These are phyloP conservation scores for Acleris literana DNA, from an alignment of 2,888 invertebrate species.

Conservation along the genomic window DNA sequence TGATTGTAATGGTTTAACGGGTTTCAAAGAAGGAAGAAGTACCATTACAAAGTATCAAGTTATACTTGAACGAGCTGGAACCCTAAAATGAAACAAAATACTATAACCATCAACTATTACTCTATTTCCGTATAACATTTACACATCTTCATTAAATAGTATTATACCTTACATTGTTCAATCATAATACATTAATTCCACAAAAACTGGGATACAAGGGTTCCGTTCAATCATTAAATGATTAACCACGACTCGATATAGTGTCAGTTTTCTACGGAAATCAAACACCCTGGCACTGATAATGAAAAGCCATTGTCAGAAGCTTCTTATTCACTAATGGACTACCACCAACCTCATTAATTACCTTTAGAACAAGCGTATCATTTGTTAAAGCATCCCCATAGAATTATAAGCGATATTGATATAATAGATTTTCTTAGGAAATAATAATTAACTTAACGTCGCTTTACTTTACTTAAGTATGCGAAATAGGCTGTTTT, in stretches of 20 bases:
- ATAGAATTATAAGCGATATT: conserved; percentile 8
- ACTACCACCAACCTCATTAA: conserved; percentile 24
- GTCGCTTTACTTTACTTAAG: not conserved
- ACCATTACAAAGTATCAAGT: too few relatives aligned
- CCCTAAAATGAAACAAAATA: too few relatives aligned
- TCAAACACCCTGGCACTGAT: not conserved
- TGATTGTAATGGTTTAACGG: too few relatives aligned
- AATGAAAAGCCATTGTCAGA: conserved; percentile 14
- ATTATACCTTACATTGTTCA: too few relatives aligned
- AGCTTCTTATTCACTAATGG: conserved; percentile 29
- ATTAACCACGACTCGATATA: not conserved
- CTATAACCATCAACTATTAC: too few relatives aligned
- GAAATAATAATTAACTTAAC: conserved; percentile 4
- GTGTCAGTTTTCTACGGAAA: not conserved
- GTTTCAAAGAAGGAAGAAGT: too few relatives aligned
- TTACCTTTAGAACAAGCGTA: conserved; percentile 31
- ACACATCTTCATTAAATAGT: too few relatives aligned
- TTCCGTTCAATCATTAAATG: conserved; percentile 8
- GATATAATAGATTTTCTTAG: conserved; percentile 11
- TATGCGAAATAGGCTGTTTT: not conserved
- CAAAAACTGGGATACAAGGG: conserved; percentile 7
- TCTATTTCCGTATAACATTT: too few relatives aligned
- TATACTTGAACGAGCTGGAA: too few relatives aligned
- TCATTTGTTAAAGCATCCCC: conserved; percentile 17
- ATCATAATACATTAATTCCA: too few relatives aligned